phyloP scores from a whole-genome alignment of 2,797 vertebrate genomes.

The Sarcophilus harrisii region DNA sequence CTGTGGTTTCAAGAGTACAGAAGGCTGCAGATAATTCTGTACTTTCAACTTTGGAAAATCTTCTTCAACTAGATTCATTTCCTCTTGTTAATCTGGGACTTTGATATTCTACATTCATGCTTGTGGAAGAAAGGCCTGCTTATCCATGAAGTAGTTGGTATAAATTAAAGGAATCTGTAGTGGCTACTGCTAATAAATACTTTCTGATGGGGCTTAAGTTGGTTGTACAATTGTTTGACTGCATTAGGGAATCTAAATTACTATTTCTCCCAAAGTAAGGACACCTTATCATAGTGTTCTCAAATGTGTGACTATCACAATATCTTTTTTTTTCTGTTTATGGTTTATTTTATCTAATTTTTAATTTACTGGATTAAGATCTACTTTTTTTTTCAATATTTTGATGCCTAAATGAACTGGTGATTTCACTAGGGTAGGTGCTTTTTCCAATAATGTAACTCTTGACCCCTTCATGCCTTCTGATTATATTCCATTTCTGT shows the following conservation, averaged over 20 bases:
- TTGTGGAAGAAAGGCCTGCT: not conserved
- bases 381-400: not conserved
- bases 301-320: not conserved
- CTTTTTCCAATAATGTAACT: not conserved
- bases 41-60: not conserved
- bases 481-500: not conserved
- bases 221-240: not conserved
- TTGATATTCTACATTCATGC: not conserved
- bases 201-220: not conserved
- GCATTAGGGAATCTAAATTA: not conserved
- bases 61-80: not conserved
- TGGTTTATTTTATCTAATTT: not conserved
- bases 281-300: not conserved
- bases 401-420: not conserved
- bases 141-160: not conserved
- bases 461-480: not conserved
- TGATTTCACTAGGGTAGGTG: not conserved
- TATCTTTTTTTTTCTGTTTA: not conserved
- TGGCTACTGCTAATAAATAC: not conserved
- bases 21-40: not conserved
- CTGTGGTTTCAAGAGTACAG: not conserved
- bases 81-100: not conserved
- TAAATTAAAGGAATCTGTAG: not conserved
- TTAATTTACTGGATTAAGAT: not conserved
- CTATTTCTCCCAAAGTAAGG: not conserved